Conservation (phyloP, 2,113 vertebrate species). For the Pleuronectes platessa region DNA sequence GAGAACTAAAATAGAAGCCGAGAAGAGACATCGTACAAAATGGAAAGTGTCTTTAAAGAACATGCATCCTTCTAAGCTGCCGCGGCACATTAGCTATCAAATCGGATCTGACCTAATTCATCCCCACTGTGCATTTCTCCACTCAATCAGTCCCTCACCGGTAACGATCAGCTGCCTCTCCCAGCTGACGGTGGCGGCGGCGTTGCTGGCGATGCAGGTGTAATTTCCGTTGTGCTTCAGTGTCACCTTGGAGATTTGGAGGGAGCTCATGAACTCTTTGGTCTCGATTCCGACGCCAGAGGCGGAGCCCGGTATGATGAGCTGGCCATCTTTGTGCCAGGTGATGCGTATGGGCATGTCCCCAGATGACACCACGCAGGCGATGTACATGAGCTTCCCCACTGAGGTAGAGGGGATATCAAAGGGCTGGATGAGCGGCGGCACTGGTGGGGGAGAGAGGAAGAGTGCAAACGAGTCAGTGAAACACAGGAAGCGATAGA, state of each 20-base stretch:
- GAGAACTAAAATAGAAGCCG: constrained; percentile 1
- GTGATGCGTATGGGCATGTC: constrained; percentile 99
- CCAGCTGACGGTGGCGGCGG: constrained; percentile 94
- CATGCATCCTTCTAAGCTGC: neutral
- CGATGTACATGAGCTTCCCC: constrained; percentile 98
- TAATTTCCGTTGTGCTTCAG: constrained; percentile 99
- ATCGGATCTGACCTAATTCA: constrained; percentile 33
- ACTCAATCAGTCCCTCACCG: constrained; percentile 79
- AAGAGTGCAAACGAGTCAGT: neutral
- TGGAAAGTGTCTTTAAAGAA: constrained; percentile 26
- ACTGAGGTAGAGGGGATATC: constrained; percentile 98
- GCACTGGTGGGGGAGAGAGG: constrained; percentile 82
- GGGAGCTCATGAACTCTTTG: constrained; percentile 99
- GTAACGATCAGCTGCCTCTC: constrained; percentile 96
- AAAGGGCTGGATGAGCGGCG: constrained; percentile 98
- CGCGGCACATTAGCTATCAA: constrained; percentile 7
- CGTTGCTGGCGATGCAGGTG: constrained; percentile 98
- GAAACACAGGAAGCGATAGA: constrained; percentile 41
- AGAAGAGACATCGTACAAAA: neutral
- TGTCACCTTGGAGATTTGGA: constrained; percentile 98
- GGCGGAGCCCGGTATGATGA: constrained; percentile 90
- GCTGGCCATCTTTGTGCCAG: constrained; percentile 98
- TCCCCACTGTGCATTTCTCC: neutral
- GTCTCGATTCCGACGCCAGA: constrained; percentile 97
- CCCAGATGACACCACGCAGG: constrained; percentile 97